Conservation (phyloP, 2,888 invertebrate species). For the Mechanitis mazaeus region DNA sequence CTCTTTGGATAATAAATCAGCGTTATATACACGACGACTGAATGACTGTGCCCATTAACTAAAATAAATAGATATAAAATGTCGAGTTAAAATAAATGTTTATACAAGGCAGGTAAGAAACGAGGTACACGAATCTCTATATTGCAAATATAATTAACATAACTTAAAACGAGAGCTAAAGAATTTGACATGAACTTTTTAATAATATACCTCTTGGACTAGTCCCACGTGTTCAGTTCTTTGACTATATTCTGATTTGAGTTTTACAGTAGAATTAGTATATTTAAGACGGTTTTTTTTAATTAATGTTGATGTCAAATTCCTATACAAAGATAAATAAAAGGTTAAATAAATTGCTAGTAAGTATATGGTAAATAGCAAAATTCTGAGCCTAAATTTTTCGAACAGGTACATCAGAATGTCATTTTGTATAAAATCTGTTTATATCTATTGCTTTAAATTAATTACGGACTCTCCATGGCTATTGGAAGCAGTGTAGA, state of each 20-base stretch:
- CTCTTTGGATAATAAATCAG: constrained; percentile 66
- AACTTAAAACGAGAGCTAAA: not conserved
- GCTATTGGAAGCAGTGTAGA: not conserved
- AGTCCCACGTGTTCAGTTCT: not conserved
- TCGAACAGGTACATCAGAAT: not conserved
- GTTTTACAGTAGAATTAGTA: too few relatives aligned
- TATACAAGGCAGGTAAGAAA: constrained; percentile 21
- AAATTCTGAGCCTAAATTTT: not conserved
- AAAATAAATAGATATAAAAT: constrained; percentile 19
- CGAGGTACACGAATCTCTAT: constrained; percentile 20
- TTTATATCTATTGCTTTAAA: not conserved
- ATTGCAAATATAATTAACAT: constrained; percentile 14
- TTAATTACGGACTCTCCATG: not conserved
- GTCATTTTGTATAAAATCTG: constrained; percentile 6
- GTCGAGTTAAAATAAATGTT: constrained; percentile 16
- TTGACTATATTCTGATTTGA: not conserved
- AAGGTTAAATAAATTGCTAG: too few relatives aligned
- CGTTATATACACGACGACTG: constrained; percentile 44
- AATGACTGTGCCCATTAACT: constrained; percentile 45
- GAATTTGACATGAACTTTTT: not conserved
- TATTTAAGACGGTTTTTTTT: too few relatives aligned
- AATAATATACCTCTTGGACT: not conserved
- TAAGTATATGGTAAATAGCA: too few relatives aligned
- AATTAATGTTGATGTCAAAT: too few relatives aligned
- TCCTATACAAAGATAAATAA: too few relatives aligned